Evolutionary conservation across 2,888 invertebrate genomes (phyloP), one percentile per base, ranked within the genome.

Genomic region (Coleophora deauratella): DNA sequence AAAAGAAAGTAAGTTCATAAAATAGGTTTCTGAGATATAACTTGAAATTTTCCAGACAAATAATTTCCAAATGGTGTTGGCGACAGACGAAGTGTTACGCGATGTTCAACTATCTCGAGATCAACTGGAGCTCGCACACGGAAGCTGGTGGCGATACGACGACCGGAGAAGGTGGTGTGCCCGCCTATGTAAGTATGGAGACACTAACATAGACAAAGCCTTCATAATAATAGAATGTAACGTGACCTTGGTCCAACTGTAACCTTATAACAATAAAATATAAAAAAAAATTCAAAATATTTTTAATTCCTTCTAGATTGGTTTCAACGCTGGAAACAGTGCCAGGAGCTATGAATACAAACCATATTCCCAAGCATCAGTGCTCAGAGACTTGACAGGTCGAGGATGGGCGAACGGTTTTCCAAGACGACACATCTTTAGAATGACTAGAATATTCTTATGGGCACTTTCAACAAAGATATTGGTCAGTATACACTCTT

Each of bases 311-410:
- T 61, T 73, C 33, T 59, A 95, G 95, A 91, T 96, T 62, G 98
- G 98, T 33, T 98, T 99, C 72, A 99, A 99, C 72, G 98, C 94
- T 41, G 99, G 99, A 39, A 96, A 98, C 65, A 97, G 96, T 12
- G 97, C 97, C 0, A 91, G 92, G 66, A 91, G 93, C 49, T 96
- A 91, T 70, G 95, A 96, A 75, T 97, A 97, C 71, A 89, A 88
- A 44, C 97, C 97, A 0, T 97, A 96, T 77, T 96, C 96, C 37
- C 97, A 97, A 73, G 89, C 90, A 9, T 92, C 94, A 35, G 93
- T 95, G 2, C 87, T 96, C 32, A 88, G 95, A 55, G 95, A 96
- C 74, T 81, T 97, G 50, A 91, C 93, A 0, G 91, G 91, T 7
- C 89, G 95, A 62, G 97, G 97, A 15, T 94, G 91, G 90, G 95